These are phyloP conservation scores for Brachypodius melanocephalos DNA, from an alignment of 2,113 vertebrate genomes.

Conservation along the genomic window DNA sequence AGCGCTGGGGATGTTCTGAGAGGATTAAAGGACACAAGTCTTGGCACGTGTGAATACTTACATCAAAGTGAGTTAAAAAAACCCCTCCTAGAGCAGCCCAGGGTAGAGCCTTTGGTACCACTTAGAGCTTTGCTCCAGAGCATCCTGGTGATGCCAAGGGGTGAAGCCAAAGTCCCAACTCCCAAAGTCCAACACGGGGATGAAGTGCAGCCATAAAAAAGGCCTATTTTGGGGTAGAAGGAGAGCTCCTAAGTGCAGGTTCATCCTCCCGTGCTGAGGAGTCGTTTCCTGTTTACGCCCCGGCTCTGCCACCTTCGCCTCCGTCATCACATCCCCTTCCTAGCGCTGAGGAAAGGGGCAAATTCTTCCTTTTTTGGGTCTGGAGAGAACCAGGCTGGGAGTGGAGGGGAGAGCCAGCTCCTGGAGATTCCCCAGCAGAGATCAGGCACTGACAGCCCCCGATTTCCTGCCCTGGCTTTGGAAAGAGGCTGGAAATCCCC, in stretches of 20 bases:
- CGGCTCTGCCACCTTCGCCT: slow-evolving; percentile 10
- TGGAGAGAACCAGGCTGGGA: not conserved
- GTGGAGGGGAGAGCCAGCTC: not conserved
- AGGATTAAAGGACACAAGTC: not conserved
- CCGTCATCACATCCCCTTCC: slow-evolving; percentile 72
- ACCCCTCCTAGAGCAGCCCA: accelerated
- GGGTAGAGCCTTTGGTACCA: not conserved
- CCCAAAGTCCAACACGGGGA: accelerated
- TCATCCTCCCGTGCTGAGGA: not conserved
- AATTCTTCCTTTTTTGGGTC: slow-evolving; percentile 71
- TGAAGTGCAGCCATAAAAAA: accelerated
- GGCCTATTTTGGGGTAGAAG: not conserved
- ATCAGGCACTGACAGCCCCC: accelerated
- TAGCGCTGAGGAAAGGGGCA: not conserved
- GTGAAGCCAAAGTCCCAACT: accelerated
- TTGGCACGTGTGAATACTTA: not conserved
- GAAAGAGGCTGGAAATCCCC: not conserved
- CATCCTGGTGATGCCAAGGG: accelerated
- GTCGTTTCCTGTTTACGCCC: slow-evolving; percentile 75
- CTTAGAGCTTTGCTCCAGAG: accelerated
- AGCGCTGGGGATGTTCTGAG: not conserved
- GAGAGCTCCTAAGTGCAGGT: not conserved
- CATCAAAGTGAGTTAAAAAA: not conserved
- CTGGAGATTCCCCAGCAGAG: accelerated
- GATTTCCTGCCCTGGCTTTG: accelerated